Base-by-base conservation (phyloP, 2,888 invertebrate species). In the Eupithecia abbreviata region DNA sequence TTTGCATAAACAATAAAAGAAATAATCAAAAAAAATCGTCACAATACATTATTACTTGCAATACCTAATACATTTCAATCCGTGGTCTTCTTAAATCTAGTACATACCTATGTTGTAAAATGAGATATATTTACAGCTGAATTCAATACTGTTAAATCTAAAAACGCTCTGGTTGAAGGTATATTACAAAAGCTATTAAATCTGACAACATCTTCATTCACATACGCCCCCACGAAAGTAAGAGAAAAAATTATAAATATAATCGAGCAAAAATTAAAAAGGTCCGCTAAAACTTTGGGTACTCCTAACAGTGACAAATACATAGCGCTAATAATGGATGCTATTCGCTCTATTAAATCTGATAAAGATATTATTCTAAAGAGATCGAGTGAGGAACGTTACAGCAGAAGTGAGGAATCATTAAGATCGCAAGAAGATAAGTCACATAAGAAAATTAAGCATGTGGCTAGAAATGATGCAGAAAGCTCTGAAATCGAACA, bases 311-410 rank as follows among this genome's bases (percentile, higher is more conserved):
- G 84, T 7, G 78, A 84, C 5, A 89, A 86, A 83, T 90, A 91
- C 82, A 85, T 91, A 0, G 80, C 87, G 55, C 79, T 90, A 4
- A 88, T 93, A 49, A 89, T 93, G 90, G 82, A 88, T 75, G 89
- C 90, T n/a, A 84, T 93, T 74, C 87, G 84, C 80, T 78, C 82
- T 55, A 87, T 85, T 65, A 81, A 84, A 10, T 76, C 78, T 49
- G 80, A 82, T 75, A 75, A 82, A 76, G 71, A 78, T n/a, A 42
- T 79, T 3, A 78, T 85, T 18, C 79, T 79, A 55, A 79, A 85
- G 66, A 84, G 88, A 72, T 84, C 85, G 15, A 73, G 89, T 87
- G 86, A 86, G 91, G 70, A 82, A 89, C 76, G 55, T 55, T 10
- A 80, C 89, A 55, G 85, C 86, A 58, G 10, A 58, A 3, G 12